phyloP scores from a whole-genome alignment of 2,113 vertebrate genomes.

The Trogon melanurus region DNA sequence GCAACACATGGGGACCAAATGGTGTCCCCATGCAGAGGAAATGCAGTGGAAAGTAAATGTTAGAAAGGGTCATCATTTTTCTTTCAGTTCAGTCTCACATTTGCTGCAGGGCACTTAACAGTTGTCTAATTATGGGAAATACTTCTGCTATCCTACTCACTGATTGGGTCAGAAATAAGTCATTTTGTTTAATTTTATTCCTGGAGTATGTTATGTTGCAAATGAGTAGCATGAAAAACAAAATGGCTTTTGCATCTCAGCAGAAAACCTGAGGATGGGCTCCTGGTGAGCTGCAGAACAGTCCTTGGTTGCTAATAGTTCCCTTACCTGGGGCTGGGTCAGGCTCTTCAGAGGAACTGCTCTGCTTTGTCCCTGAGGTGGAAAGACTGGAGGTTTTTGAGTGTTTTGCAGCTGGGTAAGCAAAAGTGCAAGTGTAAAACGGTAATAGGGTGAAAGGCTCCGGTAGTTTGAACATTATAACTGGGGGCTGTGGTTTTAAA shows the following conservation, averaged over 20 bases:
- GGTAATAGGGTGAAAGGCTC: neutral
- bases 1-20: too few relatives aligned
- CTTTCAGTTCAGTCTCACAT: neutral
- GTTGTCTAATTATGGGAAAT: neutral
- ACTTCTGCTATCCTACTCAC: neutral
- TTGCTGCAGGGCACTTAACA: neutral
- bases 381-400: neutral
- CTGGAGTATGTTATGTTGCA: neutral
- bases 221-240: neutral
- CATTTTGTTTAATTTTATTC: neutral
- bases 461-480: neutral
- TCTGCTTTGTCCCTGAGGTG: neutral
- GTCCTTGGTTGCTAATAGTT: neutral
- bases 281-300: neutral
- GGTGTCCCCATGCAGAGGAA: neutral
- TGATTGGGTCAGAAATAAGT: neutral
- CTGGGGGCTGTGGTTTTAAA: neutral
- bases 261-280: neutral
- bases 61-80: neutral
- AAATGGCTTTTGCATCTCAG: neutral
- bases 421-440: neutral
- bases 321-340: neutral
- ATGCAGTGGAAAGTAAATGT: neutral
- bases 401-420: neutral
- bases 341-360: neutral